Evolutionary conservation across 2,888 invertebrate species (phyloP).

Genomic region (Lissonota sp.): DNA sequence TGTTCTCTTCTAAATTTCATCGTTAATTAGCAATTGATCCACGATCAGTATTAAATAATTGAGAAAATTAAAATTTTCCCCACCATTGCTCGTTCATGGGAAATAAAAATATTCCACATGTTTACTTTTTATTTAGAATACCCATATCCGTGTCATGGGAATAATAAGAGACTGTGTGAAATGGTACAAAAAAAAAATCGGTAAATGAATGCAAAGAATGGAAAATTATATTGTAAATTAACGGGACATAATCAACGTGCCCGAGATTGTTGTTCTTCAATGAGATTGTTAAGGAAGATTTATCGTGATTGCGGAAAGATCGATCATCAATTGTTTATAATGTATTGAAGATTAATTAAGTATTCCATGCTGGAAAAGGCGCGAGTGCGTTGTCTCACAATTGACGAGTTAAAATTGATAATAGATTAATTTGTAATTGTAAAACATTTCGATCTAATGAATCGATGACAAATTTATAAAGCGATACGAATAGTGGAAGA

Average conservation of each 20-base stretch:
- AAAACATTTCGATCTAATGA: constrained; percentile 24
- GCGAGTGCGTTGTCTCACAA: constrained; percentile 8
- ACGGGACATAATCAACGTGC: constrained; percentile 19
- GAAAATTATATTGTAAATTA: constrained; percentile 21
- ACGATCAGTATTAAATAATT: constrained; percentile 32
- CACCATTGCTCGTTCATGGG: constrained; percentile 33
- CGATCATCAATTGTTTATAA: constrained; percentile 37
- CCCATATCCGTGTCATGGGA: constrained; percentile 24
- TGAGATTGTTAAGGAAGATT: constrained; percentile 40
- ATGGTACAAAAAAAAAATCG: constrained; percentile 31
- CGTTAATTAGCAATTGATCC: constrained; percentile 25
- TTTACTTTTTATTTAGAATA: background rate
- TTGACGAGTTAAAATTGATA: constrained; percentile 18
- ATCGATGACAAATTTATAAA: constrained; percentile 16
- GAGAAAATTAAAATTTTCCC: constrained; percentile 12
- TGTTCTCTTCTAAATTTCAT: constrained; percentile 43
- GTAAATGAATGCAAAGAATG: constrained; percentile 5
- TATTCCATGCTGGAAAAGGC: constrained; percentile 28
- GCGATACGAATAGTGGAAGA: constrained; percentile 2
- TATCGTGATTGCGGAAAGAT: constrained; percentile 10
- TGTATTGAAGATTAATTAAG: constrained; percentile 45
- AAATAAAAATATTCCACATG: background rate
- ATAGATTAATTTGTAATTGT: constrained; percentile 30
- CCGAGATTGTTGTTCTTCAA: constrained; percentile 46
- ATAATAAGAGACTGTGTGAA: constrained; percentile 26